Evolutionary conservation across 1,140 invertebrate species (phyloP), one percentile per base, ranked within the genome.

Genomic region (Papilio glaucus): DNA sequence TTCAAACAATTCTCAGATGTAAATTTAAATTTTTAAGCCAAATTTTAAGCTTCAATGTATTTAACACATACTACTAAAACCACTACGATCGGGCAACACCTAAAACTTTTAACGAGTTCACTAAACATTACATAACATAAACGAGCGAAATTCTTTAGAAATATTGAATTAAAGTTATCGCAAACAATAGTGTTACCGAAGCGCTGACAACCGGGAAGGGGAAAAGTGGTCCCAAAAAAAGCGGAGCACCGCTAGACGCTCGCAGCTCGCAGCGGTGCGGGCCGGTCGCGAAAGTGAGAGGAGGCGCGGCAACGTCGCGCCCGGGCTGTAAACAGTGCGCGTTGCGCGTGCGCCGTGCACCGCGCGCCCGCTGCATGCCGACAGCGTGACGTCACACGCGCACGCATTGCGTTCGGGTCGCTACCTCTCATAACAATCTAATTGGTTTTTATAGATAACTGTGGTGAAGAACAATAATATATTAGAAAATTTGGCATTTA

Each of bases 181-280:
- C 83, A 83, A 88, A 90, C 84, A 86, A 87, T 84, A 78, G 84
- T 84, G 80, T 76, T 77, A 77, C 85, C 84, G 86, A 84, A 86
- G 76, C 76, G 77, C 81, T 83, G 77, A 85, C 85, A 87, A 83
- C 84, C 81, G 83, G 83, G 85, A 89, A 85, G 82, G 86, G 85
- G 85, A 90, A 87, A 90, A 86, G 82, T 87, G 84, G 85, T 88
- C 74, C 80, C 85, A 85, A 90, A 92, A 92, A 92, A 92, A 90
- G 84, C 89, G 84, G 85, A 89, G 86, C 87, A 91, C 90, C 89
- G 90, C 90, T 90, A 91, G 85, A 76, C 85, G 82, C 79, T 84
- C 88, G 76, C 57, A 83, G 74, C 85, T 89, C 77, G 74, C 79
- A 88, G 76, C 70, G 83, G 70, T 85, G 85, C 71, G 72, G 82